Base-by-base conservation (phyloP, 2,797 vertebrate genomes). In the Cryptoprocta ferox region DNA sequence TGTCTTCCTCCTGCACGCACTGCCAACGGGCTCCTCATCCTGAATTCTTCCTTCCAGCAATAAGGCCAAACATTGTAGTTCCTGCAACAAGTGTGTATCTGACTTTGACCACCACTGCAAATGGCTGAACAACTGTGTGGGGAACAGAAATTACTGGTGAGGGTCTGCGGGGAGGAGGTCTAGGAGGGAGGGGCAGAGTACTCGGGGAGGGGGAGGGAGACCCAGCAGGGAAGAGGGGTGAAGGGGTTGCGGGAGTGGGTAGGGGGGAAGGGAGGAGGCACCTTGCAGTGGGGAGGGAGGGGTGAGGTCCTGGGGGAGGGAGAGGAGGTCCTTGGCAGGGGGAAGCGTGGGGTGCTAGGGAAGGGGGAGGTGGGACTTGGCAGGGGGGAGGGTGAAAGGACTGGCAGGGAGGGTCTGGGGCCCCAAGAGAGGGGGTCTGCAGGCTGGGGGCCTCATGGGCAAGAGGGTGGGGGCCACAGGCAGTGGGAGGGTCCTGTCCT, bases 21-120 rank as follows among this genome's bases (percentile, higher is more conserved):
- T 8, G 16, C 42, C 13, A 10, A 70, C 56, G 3, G 24, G 21
- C 6, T 0, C 10, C 35, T n/a, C 6, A 2, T 37, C 26, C 19
- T 26, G 0, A 0, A 24, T 39, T 26, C 56, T 79, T 32, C 84
- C 8, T 63, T 79, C 16, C 91, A 99, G 99, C 3, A 66, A 98
- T 39, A 99, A 98, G 98, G 98, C 98, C 19, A 99, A 99, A 97
- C 99, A 99, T 94, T 99, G 99, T 63, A 96, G 98, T 2, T 73
- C 98, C 89, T 99, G 99, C 98, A 99, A 99, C 98, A 99, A 99
- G 95, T 99, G 99, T 59, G 95, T 99, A 56, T 97, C 98, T 2
- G 98, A 99, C 93, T 99, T 99, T 42, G 99, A 99, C 96, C 99
- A 99, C 76, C 99, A 99, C 81, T 99, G 99, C 97, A 99, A 99